A percentile compares a stretch with the other conserved stretches of the same genome.
These are phyloP conservation scores for Sesia bembeciformis DNA, from an alignment of 2,888 invertebrate species.

Conservation along the genomic window DNA sequence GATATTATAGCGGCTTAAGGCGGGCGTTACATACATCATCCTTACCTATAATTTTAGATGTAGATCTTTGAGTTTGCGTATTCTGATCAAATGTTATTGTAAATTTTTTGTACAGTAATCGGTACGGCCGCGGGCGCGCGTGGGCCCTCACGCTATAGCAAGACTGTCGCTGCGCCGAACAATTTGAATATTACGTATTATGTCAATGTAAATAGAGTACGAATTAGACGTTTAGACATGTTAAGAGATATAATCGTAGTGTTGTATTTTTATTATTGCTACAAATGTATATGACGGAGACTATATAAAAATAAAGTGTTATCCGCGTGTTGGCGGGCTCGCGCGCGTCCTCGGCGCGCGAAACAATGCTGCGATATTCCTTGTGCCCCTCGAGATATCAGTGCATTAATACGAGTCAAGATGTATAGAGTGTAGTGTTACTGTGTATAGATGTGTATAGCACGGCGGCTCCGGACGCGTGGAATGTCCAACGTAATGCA, in stretches of 20 bases:
- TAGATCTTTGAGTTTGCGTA: slow-evolving; percentile 65
- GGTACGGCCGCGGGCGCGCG: slow-evolving; percentile 41
- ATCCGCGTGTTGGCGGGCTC: slow-evolving; percentile 16
- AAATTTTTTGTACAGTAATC: slow-evolving; percentile 64
- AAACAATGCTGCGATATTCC: slow-evolving; percentile 69
- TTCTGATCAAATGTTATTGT: slow-evolving; percentile 69
- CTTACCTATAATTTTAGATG: slow-evolving; percentile 59
- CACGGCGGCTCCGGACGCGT: too few relatives aligned
- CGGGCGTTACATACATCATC: slow-evolving; percentile 61
- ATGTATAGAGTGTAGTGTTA: slow-evolving; percentile 64
- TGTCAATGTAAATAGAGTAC: slow-evolving; percentile 68
- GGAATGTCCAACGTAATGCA: too few relatives aligned
- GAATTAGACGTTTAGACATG: slow-evolving; percentile 44
- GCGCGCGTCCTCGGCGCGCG: slow-evolving; percentile 16
- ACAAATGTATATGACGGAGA: slow-evolving; percentile 38
- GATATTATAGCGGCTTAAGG: slow-evolving; percentile 67
- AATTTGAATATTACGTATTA: slow-evolving; percentile 61
- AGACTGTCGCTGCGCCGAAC: slow-evolving; percentile 59
- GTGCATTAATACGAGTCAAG: slow-evolving; percentile 66
- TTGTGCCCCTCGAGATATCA: slow-evolving; percentile 70
- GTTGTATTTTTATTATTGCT: slow-evolving; percentile 33
- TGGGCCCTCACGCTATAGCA: slow-evolving; percentile 31
- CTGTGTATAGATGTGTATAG: slow-evolving; percentile 56
- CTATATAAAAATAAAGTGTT: slow-evolving; percentile 18
- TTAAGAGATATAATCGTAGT: slow-evolving; percentile 62